These are phyloP conservation scores for Callithrix jacchus DNA, from an alignment of 2,113 vertebrate genomes.

Conservation along the genomic window DNA sequence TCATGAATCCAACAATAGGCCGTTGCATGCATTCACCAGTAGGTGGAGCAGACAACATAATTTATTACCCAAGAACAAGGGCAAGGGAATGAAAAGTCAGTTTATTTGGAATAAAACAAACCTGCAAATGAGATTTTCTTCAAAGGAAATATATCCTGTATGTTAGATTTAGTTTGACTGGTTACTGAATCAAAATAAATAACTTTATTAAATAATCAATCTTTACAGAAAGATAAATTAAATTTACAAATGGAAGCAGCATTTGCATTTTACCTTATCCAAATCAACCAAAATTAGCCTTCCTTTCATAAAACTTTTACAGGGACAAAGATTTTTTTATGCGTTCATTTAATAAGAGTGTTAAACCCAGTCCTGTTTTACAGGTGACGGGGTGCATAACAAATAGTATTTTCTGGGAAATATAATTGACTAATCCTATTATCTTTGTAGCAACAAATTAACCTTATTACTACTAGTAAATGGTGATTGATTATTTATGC, in stretches of 20 bases:
- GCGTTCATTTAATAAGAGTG: slow-evolving; percentile 60
- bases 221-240: slow-evolving; percentile 76
- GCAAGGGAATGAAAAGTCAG: slow-evolving; percentile 47
- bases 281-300: slow-evolving; percentile 74
- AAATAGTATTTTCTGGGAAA: slow-evolving; percentile 71
- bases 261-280: slow-evolving; percentile 69
- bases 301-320: slow-evolving; percentile 71
- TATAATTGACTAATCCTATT: slow-evolving; percentile 74
- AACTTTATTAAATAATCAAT: slow-evolving; percentile 79
- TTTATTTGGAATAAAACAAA: slow-evolving; percentile 73
- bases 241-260: slow-evolving; percentile 72
- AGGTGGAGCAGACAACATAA: slow-evolving; percentile 80
- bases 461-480: slow-evolving; percentile 75
- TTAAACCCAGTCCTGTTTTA: slow-evolving; percentile 59
- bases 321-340: slow-evolving; percentile 63
- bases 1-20: not conserved
- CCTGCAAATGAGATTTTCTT: slow-evolving; percentile 77
- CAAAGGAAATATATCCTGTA: slow-evolving; percentile 71
- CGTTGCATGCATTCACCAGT: slow-evolving; percentile 67
- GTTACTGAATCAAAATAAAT: slow-evolving; percentile 77
- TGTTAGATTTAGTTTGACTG: slow-evolving; percentile 73
- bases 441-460: slow-evolving; percentile 74
- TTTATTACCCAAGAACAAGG: slow-evolving; percentile 71
- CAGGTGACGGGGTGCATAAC: slow-evolving; percentile 62
- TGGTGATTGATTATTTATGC: slow-evolving; percentile 79